Evolutionary conservation across 2,797 vertebrate genomes (phyloP).

Genomic region (Cossypha caffra): DNA sequence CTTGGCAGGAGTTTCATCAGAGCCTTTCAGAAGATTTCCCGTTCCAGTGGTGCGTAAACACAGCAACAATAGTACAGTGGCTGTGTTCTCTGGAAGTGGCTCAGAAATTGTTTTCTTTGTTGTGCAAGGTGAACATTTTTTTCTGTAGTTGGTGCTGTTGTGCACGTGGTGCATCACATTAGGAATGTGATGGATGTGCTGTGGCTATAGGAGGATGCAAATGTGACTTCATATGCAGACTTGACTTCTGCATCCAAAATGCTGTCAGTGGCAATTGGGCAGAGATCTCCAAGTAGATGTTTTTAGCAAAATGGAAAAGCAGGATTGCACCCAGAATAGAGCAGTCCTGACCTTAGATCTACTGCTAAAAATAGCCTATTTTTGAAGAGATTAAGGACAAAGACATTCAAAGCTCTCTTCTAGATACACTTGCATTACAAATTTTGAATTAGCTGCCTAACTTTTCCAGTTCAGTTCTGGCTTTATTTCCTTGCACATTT

Average conservation of each 20-base stretch:
- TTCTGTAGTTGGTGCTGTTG: not conserved
- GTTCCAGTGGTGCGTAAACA: not conserved
- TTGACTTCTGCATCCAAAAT: not conserved
- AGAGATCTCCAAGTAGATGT: not conserved
- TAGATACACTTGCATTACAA: not conserved
- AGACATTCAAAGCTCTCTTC: not conserved
- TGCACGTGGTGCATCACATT: too few relatives aligned
- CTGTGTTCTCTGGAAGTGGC: not conserved
- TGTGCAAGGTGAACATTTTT: not conserved
- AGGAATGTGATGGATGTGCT: not conserved
- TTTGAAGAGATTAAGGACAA: not conserved
- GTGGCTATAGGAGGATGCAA: not conserved
- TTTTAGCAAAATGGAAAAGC: not conserved
- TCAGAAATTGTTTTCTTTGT: not conserved
- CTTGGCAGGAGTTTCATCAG: not conserved
- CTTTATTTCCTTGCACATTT: not conserved
- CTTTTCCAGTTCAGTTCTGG: not conserved
- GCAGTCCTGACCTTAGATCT: not conserved
- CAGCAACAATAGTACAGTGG: not conserved
- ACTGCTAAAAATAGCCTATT: not conserved
- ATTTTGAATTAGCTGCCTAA: not conserved
- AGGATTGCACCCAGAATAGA: not conserved
- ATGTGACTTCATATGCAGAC: accelerated
- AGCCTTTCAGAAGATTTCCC: not conserved
- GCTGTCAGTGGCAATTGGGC: not conserved